phyloP scores from a whole-genome alignment of 2,888 invertebrate species.

The Theretra japonica region DNA sequence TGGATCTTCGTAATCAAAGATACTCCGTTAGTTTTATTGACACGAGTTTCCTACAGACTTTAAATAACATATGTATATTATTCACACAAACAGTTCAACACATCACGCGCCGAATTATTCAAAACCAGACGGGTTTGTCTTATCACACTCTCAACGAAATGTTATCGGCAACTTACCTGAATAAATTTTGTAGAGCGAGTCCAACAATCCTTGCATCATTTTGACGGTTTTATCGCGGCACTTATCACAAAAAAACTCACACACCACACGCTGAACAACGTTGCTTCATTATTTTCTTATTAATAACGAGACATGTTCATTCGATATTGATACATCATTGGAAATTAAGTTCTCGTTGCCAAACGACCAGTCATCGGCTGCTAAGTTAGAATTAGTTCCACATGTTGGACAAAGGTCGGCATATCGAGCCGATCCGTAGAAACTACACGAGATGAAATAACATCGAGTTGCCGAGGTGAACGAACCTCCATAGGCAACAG shows the following conservation, averaged over 20 bases:
- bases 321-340: slow-evolving; percentile 48
- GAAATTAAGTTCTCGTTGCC: slow-evolving; percentile 43
- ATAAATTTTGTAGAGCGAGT: slow-evolving; percentile 78
- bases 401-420: slow-evolving; percentile 47
- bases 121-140: slow-evolving; percentile 13
- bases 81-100: not conserved
- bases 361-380: slow-evolving; percentile 49
- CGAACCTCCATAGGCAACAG: slow-evolving; percentile 56
- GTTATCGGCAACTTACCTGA: slow-evolving; percentile 63
- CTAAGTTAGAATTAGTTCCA: slow-evolving; percentile 52
- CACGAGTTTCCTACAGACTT: not conserved
- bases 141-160: slow-evolving; percentile 2
- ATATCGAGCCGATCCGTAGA: slow-evolving; percentile 31
- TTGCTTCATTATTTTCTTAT: slow-evolving; percentile 55
- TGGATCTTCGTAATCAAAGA: not conserved
- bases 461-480: slow-evolving; percentile 66
- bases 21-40: slow-evolving; percentile 11
- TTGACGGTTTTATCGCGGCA: slow-evolving; percentile 58
- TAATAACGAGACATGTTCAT: slow-evolving; percentile 66
- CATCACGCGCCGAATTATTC: not conserved
- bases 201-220: slow-evolving; percentile 82
- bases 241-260: slow-evolving; percentile 51
- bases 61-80: not conserved
- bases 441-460: slow-evolving; percentile 45
- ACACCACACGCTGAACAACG: slow-evolving; percentile 51